Base-by-base conservation (phyloP, 2,113 vertebrate species). In the Clarias magur region DNA sequence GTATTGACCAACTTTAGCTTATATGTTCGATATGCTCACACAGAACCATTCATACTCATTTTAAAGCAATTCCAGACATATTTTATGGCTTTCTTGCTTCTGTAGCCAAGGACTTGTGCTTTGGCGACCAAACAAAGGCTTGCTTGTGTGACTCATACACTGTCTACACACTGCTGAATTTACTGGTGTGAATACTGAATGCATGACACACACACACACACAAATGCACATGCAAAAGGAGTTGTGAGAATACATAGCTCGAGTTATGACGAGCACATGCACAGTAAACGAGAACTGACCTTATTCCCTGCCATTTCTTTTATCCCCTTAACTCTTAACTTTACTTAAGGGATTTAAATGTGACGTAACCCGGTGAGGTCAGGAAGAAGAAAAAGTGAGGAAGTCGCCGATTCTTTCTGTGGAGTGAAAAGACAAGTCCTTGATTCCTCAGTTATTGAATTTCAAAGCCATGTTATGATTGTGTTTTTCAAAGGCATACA, bases 131-230 rank as follows among this genome's bases (percentile, higher is more conserved):
- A 86, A 86, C 54, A 88, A 83, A 79, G 86, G 62, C 25, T 42
- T 19, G 4, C 27, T 54, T 70, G 62, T 85, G 83, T 83, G 63
- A 60, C 86, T 83, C n/a, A 59, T 75, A 27, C 79, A 76, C 57
- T 62, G 21, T 65, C 59, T 85, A 73, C 25, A 56, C 80, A 62
- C 54, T 83, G 38, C 80, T 78, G 62, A 78, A 88, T 86, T 23
- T 67, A 79, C 53, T 88, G 79, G 13, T 48, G 25, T 85, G 83
- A 75, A 67, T 38, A 30, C 75, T 4, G 23, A 65, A 42, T 23
- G 17, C 3, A 23, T 72, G 38, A 79, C 53, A 34, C 63, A 73
- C 8, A 85, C 63, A 82, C 57, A 57, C 23, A 73, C 8, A 21
- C 60, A 63, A 19, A 65, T 1, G 15, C 27, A 42, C 25, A 60